Evolutionary conservation across 2,888 invertebrate species (phyloP).

Genomic region (Amiota minor): DNA sequence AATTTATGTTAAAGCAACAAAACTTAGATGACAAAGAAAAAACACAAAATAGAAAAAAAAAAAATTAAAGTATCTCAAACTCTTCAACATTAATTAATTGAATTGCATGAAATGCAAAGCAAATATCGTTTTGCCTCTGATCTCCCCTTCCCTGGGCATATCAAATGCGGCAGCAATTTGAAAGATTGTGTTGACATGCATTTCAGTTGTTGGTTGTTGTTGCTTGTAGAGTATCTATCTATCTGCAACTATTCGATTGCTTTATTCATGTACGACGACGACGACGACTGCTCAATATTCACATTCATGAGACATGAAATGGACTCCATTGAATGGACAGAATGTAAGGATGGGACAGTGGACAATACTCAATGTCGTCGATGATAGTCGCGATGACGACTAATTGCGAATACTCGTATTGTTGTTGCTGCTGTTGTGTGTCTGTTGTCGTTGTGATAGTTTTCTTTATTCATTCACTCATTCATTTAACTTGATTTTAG

Average conservation of each 20-base stretch:
- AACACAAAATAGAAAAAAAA: conserved; percentile 39
- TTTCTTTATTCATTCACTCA: conserved; percentile 15
- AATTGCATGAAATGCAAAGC: conserved; percentile 58
- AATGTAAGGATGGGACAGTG: too few relatives aligned
- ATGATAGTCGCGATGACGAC: conserved; percentile 43
- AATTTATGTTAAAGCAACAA: not conserved
- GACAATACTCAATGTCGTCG: too few relatives aligned
- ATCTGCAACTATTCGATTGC: conserved; percentile 41
- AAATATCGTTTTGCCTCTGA: conserved; percentile 21
- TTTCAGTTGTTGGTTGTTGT: conserved; percentile 24
- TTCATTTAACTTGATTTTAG: not conserved
- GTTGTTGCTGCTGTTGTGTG: conserved; percentile 20
- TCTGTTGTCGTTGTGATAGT: conserved; percentile 34
- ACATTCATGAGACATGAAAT: conserved; percentile 28
- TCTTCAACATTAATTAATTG: conserved; percentile 59
- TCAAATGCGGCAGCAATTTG: conserved; percentile 47
- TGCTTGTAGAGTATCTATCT: conserved; percentile 27
- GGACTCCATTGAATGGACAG: not conserved
- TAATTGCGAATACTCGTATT: conserved; percentile 58
- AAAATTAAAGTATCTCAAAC: conserved; percentile 22
- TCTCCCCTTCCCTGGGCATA: conserved; percentile 21
- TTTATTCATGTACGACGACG: conserved; percentile 42
- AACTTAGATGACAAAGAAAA: conserved; percentile 35
- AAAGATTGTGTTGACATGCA: conserved; percentile 51
- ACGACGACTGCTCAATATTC: conserved; percentile 29